Evolutionary conservation across 2,797 vertebrate species (phyloP).

Genomic region (Malurus leucopterus): DNA sequence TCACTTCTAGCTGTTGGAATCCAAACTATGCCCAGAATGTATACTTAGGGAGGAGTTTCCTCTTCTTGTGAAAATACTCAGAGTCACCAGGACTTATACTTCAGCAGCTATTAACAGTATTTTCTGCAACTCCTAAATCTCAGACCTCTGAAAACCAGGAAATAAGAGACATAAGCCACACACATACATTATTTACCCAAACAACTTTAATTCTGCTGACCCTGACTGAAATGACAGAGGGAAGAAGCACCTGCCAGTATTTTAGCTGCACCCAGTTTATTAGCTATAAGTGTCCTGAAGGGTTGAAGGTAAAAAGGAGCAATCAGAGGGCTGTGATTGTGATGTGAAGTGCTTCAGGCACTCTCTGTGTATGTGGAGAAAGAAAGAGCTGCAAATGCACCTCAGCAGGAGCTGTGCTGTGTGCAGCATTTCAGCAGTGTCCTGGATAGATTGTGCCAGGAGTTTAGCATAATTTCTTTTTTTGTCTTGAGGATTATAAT

Average conservation of each 20-base stretch:
- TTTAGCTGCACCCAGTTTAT: not conserved
- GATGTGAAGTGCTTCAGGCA: not conserved
- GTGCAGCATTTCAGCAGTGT: not conserved
- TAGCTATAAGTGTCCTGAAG: not conserved
- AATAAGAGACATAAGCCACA: not conserved
- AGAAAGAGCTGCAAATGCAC: not conserved
- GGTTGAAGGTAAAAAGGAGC: not conserved
- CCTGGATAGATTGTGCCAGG: not conserved
- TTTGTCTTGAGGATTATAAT: conserved; percentile 17
- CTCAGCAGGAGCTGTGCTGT: not conserved
- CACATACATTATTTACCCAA: not conserved
- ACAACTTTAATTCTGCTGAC: not conserved
- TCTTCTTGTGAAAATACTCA: not conserved
- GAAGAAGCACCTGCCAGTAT: not conserved
- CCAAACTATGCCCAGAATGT: not conserved
- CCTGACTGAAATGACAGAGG: not conserved
- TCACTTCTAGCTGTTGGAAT: not conserved
- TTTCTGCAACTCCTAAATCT: not conserved
- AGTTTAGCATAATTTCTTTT: not conserved
- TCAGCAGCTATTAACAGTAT: not conserved
- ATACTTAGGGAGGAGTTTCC: not conserved
- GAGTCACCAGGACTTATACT: not conserved
- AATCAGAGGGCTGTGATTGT: not conserved
- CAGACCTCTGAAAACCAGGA: not conserved
- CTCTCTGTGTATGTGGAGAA: not conserved